Conservation (phyloP, 2,797 vertebrate species). For the Melanotaenia parkinsoni region DNA sequence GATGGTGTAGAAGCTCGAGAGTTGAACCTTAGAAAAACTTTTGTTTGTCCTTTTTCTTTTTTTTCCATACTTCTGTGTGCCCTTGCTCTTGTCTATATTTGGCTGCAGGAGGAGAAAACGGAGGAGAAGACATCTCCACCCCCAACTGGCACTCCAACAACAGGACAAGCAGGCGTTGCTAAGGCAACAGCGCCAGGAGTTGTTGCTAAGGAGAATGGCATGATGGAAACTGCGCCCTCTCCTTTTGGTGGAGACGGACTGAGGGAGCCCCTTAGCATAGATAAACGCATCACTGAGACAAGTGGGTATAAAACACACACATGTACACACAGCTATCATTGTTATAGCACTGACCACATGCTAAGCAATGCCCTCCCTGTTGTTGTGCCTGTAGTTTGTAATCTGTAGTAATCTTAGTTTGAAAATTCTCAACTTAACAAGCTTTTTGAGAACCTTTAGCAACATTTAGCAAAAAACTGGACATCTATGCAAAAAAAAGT, state of each 20-base stretch:
- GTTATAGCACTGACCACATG: neutral
- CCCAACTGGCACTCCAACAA: conserved; percentile 68
- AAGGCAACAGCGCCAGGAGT: conserved; percentile 74
- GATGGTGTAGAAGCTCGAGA: conserved; percentile 45
- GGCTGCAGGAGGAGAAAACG: conserved; percentile 83
- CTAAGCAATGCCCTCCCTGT: neutral
- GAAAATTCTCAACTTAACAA: neutral
- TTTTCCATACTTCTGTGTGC: conserved; percentile 63
- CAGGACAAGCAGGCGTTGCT: conserved; percentile 65
- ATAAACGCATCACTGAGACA: conserved; percentile 92
- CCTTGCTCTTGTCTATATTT: conserved; percentile 47
- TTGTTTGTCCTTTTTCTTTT: conserved; percentile 3
- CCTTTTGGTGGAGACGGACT: conserved; percentile 84
- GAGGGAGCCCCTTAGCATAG: conserved; percentile 88
- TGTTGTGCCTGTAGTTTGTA: neutral
- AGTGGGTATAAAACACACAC: conserved; percentile 81
- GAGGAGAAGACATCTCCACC: conserved; percentile 80
- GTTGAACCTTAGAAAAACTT: neutral
- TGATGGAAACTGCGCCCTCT: conserved; percentile 79
- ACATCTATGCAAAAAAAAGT: neutral
- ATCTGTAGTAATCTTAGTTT: too few species aligned
- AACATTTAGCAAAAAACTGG: too few species aligned
- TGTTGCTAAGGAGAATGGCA: conserved; percentile 85
- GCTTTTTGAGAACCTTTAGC: neutral
- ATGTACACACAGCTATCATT: neutral